A percentile compares a stretch with the other conserved stretches of the same genome.
phyloP scores from a whole-genome alignment of 2,888 invertebrate species.

The Dione vanillae region DNA sequence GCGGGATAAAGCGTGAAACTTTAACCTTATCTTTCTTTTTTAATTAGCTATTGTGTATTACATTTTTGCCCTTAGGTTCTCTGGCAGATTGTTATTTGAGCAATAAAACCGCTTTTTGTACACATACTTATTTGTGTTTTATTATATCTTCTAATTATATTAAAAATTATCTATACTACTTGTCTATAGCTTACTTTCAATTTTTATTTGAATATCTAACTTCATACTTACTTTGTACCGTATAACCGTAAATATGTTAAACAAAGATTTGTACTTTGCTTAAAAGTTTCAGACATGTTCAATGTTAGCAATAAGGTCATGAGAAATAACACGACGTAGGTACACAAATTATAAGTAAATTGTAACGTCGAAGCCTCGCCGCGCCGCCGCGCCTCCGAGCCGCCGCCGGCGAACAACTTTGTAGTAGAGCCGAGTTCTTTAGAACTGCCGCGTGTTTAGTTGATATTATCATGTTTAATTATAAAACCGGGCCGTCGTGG shows the following conservation, averaged over 20 bases:
- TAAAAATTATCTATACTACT: no score
- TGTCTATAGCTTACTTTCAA: no score
- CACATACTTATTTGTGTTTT: no score
- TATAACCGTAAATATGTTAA: not conserved
- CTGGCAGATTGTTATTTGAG: no score
- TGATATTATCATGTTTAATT: constrained; percentile 13
- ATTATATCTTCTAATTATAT: no score
- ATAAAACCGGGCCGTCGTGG: no score
- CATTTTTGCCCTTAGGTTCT: no score
- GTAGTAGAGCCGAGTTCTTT: constrained; percentile 17
- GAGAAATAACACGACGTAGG: constrained; percentile 20
- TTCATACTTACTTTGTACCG: not conserved
- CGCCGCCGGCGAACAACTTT: constrained; percentile 32
- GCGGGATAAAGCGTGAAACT: no score
- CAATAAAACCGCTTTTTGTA: no score
- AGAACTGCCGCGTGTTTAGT: constrained; percentile 22
- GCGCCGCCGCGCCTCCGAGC: constrained; percentile 8
- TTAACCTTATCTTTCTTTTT: no score
- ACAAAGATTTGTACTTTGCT: constrained; percentile 10
- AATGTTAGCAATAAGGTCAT: constrained; percentile 13
- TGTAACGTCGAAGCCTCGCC: constrained; percentile 28
- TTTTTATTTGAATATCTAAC: no score
- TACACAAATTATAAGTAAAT: constrained; percentile 39
- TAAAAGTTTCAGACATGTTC: constrained; percentile 3
- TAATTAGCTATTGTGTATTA: no score